These are phyloP conservation scores for Erebia ligea DNA, from an alignment of 2,888 invertebrate genomes.

Conservation along the genomic window DNA sequence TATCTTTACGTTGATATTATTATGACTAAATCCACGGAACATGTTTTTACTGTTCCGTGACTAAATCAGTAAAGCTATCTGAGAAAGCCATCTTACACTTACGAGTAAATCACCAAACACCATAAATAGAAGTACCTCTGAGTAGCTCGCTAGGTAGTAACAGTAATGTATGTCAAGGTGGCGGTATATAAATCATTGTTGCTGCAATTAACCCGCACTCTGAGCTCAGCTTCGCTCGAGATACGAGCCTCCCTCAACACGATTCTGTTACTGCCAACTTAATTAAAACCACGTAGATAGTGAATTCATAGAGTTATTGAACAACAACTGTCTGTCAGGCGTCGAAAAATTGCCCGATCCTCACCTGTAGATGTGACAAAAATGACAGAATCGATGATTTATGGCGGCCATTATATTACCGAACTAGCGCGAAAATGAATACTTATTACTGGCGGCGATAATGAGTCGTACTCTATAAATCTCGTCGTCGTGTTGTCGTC, in stretches of 20 bases:
- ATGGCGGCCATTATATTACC: too few relatives aligned
- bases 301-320: constrained; percentile 19
- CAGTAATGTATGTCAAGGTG: constrained; percentile 32
- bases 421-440: too few relatives aligned
- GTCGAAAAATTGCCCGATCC: too few relatives aligned
- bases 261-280: constrained; percentile 52
- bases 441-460: too few relatives aligned
- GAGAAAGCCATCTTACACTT: constrained; percentile 1
- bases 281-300: constrained; percentile 52
- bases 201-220: constrained; percentile 42
- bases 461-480: too few relatives aligned
- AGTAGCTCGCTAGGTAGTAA: constrained; percentile 8
- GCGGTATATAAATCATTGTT: constrained; percentile 55
- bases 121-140: constrained; percentile 15
- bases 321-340: too few relatives aligned
- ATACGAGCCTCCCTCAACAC: constrained; percentile 35
- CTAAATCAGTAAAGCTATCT: constrained; percentile 5
- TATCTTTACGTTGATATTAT: background rate
- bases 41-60: too few relatives aligned
- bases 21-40: too few relatives aligned
- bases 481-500: too few relatives aligned
- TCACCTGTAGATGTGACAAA: too few relatives aligned
- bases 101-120: constrained; percentile 16
- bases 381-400: too few relatives aligned
- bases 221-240: constrained; percentile 26